Base-by-base conservation (phyloP, 2,113 vertebrate genomes). In the Pluvialis apricaria region DNA sequence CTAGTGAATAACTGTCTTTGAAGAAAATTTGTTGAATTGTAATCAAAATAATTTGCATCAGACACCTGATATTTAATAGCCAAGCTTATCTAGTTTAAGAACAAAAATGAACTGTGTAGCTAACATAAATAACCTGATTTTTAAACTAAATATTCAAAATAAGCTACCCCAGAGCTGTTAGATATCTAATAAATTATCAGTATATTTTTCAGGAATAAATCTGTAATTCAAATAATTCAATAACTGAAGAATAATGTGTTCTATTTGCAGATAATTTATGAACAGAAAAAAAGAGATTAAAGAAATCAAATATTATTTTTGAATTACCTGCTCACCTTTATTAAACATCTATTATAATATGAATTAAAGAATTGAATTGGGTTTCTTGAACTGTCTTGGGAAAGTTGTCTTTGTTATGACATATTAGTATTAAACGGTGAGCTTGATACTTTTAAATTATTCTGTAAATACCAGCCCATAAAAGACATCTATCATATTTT, bases 11-110 rank as follows among this genome's bases (percentile, higher is more conserved):
- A 81, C 26, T 0, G 0, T 54, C 62, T 88, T 94, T 84, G 72
- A 95, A 92, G 57, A 96, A 96, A 87, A 65, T 28, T 75, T 1
- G 1, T 11, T 86, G 60, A 88, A 90, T 75, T 96, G 26, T 69
- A 92, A 92, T 90, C 44, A 90, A 92, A 94, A 96, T 78, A 88
- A 88, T 94, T 95, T 94, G 26, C 90, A 88, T 94, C 51, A 86
- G 42, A 75, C 82, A 94, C 88, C 58, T 90, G 88, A 96, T 72
- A 88, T 88, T 77, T 88, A 95, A 86, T 80, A 93, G 71, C 62
- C 2, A 13, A 85, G 16, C n/a, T 92, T 95, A 86, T 90, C 82
- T 47, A 83, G 45, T 92, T 94, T 94, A 93, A 90, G 76, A 94
- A 86, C 58, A 95, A 88, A 90, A 92, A 84, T 47, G 69, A 90